Percentiles rank a stretch among this genome's conserved stretches.
phyloP scores from a whole-genome alignment of 2,797 vertebrate species.

The Myotis myotis region DNA sequence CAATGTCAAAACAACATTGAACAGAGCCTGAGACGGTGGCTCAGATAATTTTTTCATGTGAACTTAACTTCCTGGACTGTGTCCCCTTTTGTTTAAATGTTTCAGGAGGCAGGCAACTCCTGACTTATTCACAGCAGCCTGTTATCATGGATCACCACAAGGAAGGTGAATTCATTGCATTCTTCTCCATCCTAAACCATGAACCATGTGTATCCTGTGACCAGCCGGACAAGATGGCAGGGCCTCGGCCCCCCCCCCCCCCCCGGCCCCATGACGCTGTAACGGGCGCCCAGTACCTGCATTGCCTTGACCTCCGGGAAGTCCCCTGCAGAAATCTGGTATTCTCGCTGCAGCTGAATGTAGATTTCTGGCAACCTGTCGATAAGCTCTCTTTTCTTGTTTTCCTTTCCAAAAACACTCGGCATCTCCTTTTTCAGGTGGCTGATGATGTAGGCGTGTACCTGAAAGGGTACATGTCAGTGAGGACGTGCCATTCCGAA shows the following conservation, averaged over 20 bases:
- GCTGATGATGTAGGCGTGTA: slow-evolving; percentile 98
- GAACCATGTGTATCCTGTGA: accelerated
- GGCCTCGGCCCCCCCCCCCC: accelerated
- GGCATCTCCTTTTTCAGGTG: slow-evolving; percentile 99
- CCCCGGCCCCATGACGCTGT: not conserved
- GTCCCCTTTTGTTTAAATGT: not conserved
- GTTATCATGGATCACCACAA: not conserved
- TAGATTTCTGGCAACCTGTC: slow-evolving; percentile 94
- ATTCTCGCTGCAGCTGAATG: slow-evolving; percentile 91
- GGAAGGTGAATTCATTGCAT: accelerated
- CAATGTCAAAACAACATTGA: not conserved
- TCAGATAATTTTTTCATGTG: not conserved
- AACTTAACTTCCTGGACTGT: not conserved
- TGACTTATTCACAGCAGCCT: not conserved
- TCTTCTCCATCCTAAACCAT: not conserved
- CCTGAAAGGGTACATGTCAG: slow-evolving; percentile 83
- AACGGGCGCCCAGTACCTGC: slow-evolving; percentile 83
- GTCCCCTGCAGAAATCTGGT: slow-evolving; percentile 97
- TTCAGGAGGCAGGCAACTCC: not conserved
- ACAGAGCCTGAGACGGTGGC: not conserved
- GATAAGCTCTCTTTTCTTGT: slow-evolving; percentile 96
- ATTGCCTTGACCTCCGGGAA: slow-evolving; percentile 96
- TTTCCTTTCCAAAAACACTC: slow-evolving; percentile 95
- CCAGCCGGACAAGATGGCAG: not conserved
- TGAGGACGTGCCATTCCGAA: not conserved